Conservation (phyloP, 2,888 invertebrate species). For the Agapostemon virescens region DNA sequence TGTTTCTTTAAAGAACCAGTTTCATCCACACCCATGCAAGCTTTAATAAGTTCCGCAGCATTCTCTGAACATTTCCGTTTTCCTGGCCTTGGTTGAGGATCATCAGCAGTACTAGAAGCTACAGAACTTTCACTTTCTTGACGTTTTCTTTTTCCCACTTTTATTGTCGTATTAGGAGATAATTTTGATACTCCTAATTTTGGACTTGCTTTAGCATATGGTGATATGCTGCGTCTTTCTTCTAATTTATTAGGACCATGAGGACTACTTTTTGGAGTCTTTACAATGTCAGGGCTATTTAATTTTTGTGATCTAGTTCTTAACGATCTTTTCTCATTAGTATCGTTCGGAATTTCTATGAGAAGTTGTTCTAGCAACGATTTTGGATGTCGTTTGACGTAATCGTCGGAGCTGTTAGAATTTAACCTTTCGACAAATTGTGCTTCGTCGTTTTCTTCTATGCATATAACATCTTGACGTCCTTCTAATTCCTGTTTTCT, state of each 20-base stretch:
- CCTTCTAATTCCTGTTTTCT: slow-evolving; percentile 79
- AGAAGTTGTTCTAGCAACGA: slow-evolving; percentile 89
- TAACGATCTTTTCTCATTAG: slow-evolving; percentile 81
- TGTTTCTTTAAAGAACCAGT: slow-evolving; percentile 79
- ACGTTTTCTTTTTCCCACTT: slow-evolving; percentile 86
- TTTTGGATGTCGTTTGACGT: slow-evolving; percentile 75
- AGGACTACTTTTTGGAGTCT: slow-evolving; percentile 78
- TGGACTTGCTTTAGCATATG: slow-evolving; percentile 80
- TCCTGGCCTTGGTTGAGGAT: slow-evolving; percentile 80
- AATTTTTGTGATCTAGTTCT: slow-evolving; percentile 79
- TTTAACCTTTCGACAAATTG: slow-evolving; percentile 75
- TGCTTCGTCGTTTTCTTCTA: slow-evolving; percentile 77
- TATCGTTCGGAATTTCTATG: slow-evolving; percentile 90
- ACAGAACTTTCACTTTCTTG: slow-evolving; percentile 90
- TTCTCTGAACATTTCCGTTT: slow-evolving; percentile 85
- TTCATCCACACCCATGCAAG: slow-evolving; percentile 82
- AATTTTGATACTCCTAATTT: slow-evolving; percentile 73
- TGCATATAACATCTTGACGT: slow-evolving; percentile 78
- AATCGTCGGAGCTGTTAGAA: slow-evolving; percentile 75
- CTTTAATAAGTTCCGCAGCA: slow-evolving; percentile 83
- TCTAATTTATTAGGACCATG: slow-evolving; percentile 75
- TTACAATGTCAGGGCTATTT: slow-evolving; percentile 78
- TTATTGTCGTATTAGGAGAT: slow-evolving; percentile 73
- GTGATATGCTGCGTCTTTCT: slow-evolving; percentile 79
- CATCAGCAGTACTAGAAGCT: slow-evolving; percentile 85